Conservation (phyloP, 2,888 invertebrate genomes). For the Acanthacorydalis orientalis region DNA sequence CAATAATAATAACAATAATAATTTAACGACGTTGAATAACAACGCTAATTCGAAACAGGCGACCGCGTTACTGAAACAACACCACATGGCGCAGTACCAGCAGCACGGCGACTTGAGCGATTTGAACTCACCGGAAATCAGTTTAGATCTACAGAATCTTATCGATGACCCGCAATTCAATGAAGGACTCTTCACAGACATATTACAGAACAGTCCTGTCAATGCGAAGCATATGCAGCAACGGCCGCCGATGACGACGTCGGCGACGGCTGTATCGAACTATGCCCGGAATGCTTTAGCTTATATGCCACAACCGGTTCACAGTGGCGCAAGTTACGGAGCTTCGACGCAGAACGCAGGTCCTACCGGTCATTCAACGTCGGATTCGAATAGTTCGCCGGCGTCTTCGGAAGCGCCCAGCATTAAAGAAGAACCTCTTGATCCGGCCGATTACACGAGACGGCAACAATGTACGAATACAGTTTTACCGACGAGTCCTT, state of each 20-base stretch:
- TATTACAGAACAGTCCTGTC: conserved; percentile 37
- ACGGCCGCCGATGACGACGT: conserved; percentile 25
- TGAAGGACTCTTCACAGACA: conserved; percentile 73
- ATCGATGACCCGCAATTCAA: conserved; percentile 82
- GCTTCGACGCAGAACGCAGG: neutral
- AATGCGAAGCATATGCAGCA: conserved; percentile 25
- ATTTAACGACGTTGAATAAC: conserved; percentile 28
- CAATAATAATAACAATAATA: conserved; percentile 26
- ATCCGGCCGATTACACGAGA: conserved; percentile 50
- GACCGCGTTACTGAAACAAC: conserved; percentile 41
- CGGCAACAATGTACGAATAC: conserved; percentile 39
- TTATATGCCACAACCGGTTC: conserved; percentile 86
- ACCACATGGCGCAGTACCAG: conserved; percentile 53
- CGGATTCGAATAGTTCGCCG: conserved; percentile 25
- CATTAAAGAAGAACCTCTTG: conserved; percentile 76
- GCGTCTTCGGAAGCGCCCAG: conserved; percentile 50
- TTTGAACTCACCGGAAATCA: conserved; percentile 82
- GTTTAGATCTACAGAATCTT: conserved; percentile 77
- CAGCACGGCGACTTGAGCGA: conserved; percentile 65
- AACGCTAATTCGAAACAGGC: conserved; percentile 34
- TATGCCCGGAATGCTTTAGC: conserved; percentile 60
- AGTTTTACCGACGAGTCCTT: conserved; percentile 21
- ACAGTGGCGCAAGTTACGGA: conserved; percentile 44
- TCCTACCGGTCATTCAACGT: conserved; percentile 7
- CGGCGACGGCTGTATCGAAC: conserved; percentile 14